Percentiles rank a stretch among this genome's conserved stretches.
Conservation (phyloP, 2,888 invertebrate genomes). For the Atethmia centrago region DNA sequence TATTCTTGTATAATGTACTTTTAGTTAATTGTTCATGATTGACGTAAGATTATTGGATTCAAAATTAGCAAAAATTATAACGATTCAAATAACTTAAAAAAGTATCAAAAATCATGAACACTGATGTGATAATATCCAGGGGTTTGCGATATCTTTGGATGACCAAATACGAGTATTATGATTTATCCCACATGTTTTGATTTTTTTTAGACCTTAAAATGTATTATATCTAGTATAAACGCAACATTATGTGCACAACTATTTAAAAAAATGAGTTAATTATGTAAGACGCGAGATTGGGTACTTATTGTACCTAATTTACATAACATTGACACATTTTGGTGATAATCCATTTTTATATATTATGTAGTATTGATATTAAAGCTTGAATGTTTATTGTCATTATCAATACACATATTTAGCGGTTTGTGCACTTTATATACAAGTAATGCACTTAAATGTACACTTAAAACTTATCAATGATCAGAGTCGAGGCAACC, state of each 20-base stretch:
- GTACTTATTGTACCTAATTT: constrained; percentile 80
- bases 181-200: constrained; percentile 16
- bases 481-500: constrained; percentile 85
- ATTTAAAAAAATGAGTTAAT: constrained; percentile 73
- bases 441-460: constrained; percentile 57
- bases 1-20: constrained; percentile 4
- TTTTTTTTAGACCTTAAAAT: constrained; percentile 15
- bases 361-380: constrained; percentile 57
- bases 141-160: constrained; percentile 34
- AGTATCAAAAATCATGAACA: constrained; percentile 13
- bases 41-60: neutral
- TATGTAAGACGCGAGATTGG: constrained; percentile 87
- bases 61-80: neutral
- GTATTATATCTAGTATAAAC: constrained; percentile 6
- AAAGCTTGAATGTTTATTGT: constrained; percentile 58
- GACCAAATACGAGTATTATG: constrained; percentile 52
- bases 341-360: constrained; percentile 49
- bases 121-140: constrained; percentile 42
- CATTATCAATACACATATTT: constrained; percentile 56
- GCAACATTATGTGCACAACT: too few species aligned
- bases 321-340: constrained; percentile 80
- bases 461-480: constrained; percentile 30
- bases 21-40: constrained; percentile 8
- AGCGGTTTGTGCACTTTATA: constrained; percentile 58
- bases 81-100: neutral